A percentile compares a stretch with the other conserved stretches of the same genome.
Evolutionary conservation across 2,888 invertebrate species (phyloP).

Genomic region (Cistogaster globosa): DNA sequence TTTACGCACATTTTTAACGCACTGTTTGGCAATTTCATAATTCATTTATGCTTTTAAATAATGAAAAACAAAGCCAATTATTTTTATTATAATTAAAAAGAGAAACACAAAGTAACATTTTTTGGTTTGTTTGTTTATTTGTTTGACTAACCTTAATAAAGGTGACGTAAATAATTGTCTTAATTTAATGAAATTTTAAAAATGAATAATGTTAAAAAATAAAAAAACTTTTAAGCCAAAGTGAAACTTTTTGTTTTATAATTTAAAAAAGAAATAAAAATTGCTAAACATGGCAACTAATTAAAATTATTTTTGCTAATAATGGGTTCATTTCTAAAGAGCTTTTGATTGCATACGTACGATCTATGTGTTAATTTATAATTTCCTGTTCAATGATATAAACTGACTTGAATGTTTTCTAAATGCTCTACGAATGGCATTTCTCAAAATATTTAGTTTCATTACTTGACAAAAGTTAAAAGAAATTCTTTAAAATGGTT

Average conservation of each 20-base stretch:
- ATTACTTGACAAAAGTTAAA: too few relatives aligned
- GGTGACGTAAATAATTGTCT: constrained; percentile 19
- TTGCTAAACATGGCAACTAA: constrained; percentile 41
- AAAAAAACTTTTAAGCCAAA: constrained; percentile 2
- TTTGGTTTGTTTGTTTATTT: too few relatives aligned
- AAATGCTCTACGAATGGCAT: neutral
- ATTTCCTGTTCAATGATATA: constrained; percentile 49
- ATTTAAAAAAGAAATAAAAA: neutral
- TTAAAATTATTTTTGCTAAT: constrained; percentile 45
- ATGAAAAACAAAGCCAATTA: constrained; percentile 10
- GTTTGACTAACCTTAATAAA: neutral
- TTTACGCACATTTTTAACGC: constrained; percentile 64
- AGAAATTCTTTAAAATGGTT: too few relatives aligned
- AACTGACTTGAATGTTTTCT: neutral
- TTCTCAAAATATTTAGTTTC: neutral
- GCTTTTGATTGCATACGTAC: constrained; percentile 6
- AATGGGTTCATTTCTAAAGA: constrained; percentile 55
- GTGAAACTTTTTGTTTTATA: constrained; percentile 25
- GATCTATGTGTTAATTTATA: constrained; percentile 35
- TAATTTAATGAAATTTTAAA: constrained; percentile 41
- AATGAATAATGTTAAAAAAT: neutral
- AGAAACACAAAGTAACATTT: neutral
- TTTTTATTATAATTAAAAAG: constrained; percentile 4
- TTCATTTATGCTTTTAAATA: constrained; percentile 11
- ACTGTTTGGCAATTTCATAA: constrained; percentile 38